Evolutionary conservation across 2,797 vertebrate species (phyloP), one percentile per base, ranked within the genome.

Genomic region (Poecile montanus): DNA sequence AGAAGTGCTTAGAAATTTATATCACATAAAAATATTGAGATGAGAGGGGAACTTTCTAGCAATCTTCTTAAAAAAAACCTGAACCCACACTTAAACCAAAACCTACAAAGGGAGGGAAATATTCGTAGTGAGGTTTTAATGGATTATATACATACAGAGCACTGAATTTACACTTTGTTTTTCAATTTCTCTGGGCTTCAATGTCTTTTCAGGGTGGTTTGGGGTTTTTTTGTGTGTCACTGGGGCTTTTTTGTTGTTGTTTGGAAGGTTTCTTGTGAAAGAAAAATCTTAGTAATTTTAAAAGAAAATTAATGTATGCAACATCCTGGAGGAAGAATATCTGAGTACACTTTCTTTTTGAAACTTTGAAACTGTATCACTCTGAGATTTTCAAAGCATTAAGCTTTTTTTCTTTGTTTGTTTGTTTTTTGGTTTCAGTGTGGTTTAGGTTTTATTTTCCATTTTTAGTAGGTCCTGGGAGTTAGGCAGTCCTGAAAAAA

Each of bases 391-490:
- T 34, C 71, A 78, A 83, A 88, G 3, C 2, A 19, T 26, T 82
- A 7, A 23, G 9, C 0, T 11, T 6, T 61, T 7, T 32, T 34
- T 34, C 23, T 44, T 34, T 36, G 0, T 8, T 29, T 27, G 3
- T 18, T 53, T 19, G 1, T 13, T 44, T n/a, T 12, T 27, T 40
- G 25, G 17, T 54, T 56, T 32, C 38, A 40, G 38, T 40, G 38
- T n/a, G 21, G 9, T 34, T 34, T 58, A 5, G 11, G 26, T 11
- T 36, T 36, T 34, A 23, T 38, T 60, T 57, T 29, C 57, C 18
- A 40, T 87, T 66, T 60, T 51, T 45, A 22, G 17, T 19, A 32
- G 16, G 76, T 44, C 15, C 16, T 73, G 32, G 7, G 22, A 84
- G 77, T 73, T 48, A 53, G 15, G 8, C 4, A 34, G 32, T 57